Percentiles rank a stretch among this genome's conserved stretches.
phyloP scores from a whole-genome alignment of 2,888 invertebrate species.

The Tetrapedia diversipes region DNA sequence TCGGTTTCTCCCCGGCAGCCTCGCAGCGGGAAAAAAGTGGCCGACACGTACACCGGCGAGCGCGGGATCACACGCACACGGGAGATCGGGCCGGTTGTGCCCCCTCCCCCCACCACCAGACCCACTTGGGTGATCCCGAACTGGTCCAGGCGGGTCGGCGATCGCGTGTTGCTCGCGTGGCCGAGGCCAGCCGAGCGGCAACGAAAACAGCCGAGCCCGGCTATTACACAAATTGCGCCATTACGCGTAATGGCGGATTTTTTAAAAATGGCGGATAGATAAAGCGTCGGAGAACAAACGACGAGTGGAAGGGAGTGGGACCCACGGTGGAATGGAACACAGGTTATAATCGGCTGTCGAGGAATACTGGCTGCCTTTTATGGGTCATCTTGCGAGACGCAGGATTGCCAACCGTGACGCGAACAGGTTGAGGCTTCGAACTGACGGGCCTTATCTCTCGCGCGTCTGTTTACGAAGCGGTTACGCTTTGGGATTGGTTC shows the following conservation, averaged over 20 bases:
- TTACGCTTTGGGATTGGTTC: slow-evolving; percentile 30
- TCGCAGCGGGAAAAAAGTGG: slow-evolving; percentile 59
- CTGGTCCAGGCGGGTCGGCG: slow-evolving; percentile 69
- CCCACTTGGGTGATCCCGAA: slow-evolving; percentile 56
- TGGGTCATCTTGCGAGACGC: slow-evolving; percentile 1
- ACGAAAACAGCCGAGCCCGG: slow-evolving; percentile 74
- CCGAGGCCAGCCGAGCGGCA: slow-evolving; percentile 75
- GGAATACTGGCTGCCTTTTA: slow-evolving; percentile 24
- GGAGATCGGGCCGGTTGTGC: slow-evolving; percentile 46
- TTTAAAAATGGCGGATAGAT: slow-evolving; percentile 62
- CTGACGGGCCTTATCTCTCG: slow-evolving; percentile 28
- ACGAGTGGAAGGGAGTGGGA: neutral
- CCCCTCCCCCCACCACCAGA: slow-evolving; percentile 61
- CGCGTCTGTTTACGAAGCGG: neutral
- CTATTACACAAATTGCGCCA: slow-evolving; percentile 81
- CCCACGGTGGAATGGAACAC: neutral
- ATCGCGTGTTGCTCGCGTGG: slow-evolving; percentile 83
- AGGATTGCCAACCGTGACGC: slow-evolving; percentile 5
- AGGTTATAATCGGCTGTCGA: neutral
- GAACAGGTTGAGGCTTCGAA: neutral
- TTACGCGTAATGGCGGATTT: slow-evolving; percentile 77
- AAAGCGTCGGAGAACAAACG: slow-evolving; percentile 26
- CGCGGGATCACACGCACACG: slow-evolving; percentile 57
- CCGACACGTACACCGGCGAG: slow-evolving; percentile 56
- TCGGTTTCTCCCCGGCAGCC: slow-evolving; percentile 45